Base-by-base conservation (phyloP, 2,797 vertebrate species). In the Gambusia yucatana region DNA sequence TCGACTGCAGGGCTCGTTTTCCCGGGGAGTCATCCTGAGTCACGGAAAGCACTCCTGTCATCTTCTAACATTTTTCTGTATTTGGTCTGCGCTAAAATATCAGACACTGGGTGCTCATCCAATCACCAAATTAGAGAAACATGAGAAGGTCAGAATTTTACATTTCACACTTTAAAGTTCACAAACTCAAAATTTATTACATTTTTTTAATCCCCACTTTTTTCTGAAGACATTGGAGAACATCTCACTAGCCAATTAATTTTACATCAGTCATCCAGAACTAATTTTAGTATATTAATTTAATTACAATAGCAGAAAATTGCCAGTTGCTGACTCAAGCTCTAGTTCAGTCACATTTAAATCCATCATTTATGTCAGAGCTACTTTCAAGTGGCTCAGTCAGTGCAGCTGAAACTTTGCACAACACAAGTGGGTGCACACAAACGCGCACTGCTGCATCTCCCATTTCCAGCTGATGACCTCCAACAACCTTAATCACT, bases 1-100 rank as follows among this genome's bases (percentile, higher is more conserved):
- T 76, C 59, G 84, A 90, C 91, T 85, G 87, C 78, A 6, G 89
- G 91, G 85, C 83, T 89, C 76, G 16, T 87, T 92, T 91, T 88
- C 83, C 83, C 20, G 57, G 82, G 78, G 76, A 91, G 86, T 91
- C 92, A 91, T 88, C 80, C 79, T 94, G 89, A 93, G 86, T 94
- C 94, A 93, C 77, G 17, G 73, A n/a, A 55, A 84, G 75, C 80
- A 36, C 48, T 73, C 88, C 59, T 72, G 2, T 65, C 47, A 4
- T 55, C 25, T 57, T 25, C 71, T 59, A 44, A 79, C 71, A 82
- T 88, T 67, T 69, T 59, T 16, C 8, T 52, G 50, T 16, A 70
- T 44, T 70, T 80, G 90, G 44, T 85, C 82, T 79, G 76, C 73
- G 25, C 44, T 77, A 70, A 83, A 88, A 89, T 14, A 80, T 72